Base-by-base conservation (phyloP, 2,797 vertebrate genomes). In the Euphonia xanthogaster region DNA sequence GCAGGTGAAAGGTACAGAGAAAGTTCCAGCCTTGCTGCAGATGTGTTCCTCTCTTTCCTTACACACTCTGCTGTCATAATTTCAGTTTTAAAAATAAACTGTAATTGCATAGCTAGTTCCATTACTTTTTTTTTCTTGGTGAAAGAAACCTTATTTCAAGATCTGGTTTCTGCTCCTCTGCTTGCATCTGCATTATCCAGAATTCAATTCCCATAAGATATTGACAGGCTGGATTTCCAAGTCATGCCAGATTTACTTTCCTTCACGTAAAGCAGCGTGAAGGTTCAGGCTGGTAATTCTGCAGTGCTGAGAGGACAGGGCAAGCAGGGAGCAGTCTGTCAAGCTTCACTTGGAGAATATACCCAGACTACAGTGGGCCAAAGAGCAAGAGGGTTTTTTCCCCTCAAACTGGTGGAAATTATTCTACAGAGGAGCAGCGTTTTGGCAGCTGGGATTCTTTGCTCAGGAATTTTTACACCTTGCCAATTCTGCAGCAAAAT, bases 191-290 rank as follows among this genome's bases (percentile, higher is more conserved):
- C 4, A 1, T 87, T 76, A 68, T 15, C 70, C 92, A 82, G 67
- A 85, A 61, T 18, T 60, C 2, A 6, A 65, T 63, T 85, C 78
- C 92, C 80, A 4, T 8, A 22, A 76, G 77, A 53, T 65, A 79
- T 7, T 3, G 6, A 33, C 20, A 30, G 74, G 66, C 60, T 92
- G 3, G n/a, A 50, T 79, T 93, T 93, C 89, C 86, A 90, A 88
- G 37, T 86, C 94, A 96, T 3, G 91, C 96, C 96, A 97, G 94
- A 88, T 79, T 95, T 70, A 77, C n/a, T 92, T 93, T 95, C 78
- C 85, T 68, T 79, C 94, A 90, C 10, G 6, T 80, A 76, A 92
- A 88, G 78, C 54, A 76, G 53, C 4, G 3, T 40, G 57, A 61
- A 76, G 47, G 65, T 30, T 94, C 72, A 81, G 33, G 75, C 21